Percentiles rank a stretch among this genome's conserved stretches.
Conservation (phyloP, 2,888 invertebrate species). For the Drosophila gaucha region DNA sequence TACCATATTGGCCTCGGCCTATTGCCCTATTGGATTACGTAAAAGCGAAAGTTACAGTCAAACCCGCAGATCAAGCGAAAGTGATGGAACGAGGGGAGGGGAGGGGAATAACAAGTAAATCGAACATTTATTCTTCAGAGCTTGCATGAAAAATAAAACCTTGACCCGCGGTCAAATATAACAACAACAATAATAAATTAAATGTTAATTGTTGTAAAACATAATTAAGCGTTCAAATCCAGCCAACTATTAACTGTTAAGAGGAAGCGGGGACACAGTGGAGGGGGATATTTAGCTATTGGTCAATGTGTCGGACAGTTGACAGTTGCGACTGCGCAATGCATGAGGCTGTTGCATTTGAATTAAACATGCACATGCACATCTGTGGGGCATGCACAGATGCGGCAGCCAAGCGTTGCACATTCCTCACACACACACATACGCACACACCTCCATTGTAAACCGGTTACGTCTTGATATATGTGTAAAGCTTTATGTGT, state of each 20-base stretch:
- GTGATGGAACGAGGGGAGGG: background rate
- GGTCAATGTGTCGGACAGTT: conserved; percentile 13
- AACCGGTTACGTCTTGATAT: conserved; percentile 29
- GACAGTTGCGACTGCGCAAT: conserved; percentile 30
- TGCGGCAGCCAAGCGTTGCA: conserved; percentile 17
- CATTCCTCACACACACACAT: conserved; percentile 17
- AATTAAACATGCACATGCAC: conserved; percentile 21
- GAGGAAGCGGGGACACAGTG: background rate
- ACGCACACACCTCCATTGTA: background rate
- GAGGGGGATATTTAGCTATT: background rate
- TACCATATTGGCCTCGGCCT: background rate
- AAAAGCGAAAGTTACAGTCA: conserved; percentile 20
- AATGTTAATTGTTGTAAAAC: conserved; percentile 12
- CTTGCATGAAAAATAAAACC: background rate
- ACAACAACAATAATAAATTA: conserved; percentile 3
- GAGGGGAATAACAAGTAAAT: background rate
- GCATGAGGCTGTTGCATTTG: conserved; percentile 20
- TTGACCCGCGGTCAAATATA: conserved; percentile 8
- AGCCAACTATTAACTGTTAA: background rate
- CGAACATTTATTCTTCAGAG: background rate
- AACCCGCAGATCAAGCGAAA: background rate
- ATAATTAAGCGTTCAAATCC: conserved; percentile 9
- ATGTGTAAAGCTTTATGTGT: background rate
- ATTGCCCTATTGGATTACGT: conserved; percentile 7
- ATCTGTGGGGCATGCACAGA: conserved; percentile 9